These are phyloP conservation scores for Saturnia japonica DNA, from an alignment of 2,888 invertebrate species.

Conservation along the genomic window DNA sequence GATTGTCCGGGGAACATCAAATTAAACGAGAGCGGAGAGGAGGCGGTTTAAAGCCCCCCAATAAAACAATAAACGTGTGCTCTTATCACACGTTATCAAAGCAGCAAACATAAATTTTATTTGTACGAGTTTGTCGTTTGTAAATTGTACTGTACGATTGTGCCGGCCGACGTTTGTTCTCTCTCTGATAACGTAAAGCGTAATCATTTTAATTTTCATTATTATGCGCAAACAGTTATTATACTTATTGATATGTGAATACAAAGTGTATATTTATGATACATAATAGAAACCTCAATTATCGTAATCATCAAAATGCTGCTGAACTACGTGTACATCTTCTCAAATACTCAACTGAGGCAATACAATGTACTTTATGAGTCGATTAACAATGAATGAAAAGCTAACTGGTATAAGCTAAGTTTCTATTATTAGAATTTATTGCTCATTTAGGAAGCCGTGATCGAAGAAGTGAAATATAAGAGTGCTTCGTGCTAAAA, in stretches of 20 bases:
- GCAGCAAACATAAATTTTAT: conserved; percentile 72
- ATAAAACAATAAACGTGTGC: conserved; percentile 76
- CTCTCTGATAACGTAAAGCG: conserved; percentile 53
- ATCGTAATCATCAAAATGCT: not conserved
- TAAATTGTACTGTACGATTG: conserved; percentile 65
- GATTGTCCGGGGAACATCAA: conserved; percentile 45
- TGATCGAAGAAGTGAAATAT: not conserved
- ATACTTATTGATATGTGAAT: conserved; percentile 2
- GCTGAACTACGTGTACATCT: not conserved
- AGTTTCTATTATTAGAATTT: not conserved
- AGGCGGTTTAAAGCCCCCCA: conserved; percentile 52
- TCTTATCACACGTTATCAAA: conserved; percentile 73
- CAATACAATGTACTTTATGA: not conserved
- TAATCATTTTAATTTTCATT: conserved; percentile 20
- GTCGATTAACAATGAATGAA: not conserved
- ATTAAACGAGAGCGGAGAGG: conserved; percentile 42
- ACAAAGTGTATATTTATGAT: conserved; percentile 28
- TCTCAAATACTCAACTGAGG: not conserved
- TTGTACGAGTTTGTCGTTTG: conserved; percentile 60
- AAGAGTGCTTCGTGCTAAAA: no score
- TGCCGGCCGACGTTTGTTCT: conserved; percentile 71
- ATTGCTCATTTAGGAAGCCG: not conserved
- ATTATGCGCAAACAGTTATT: conserved; percentile 36
- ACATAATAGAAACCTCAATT: not conserved
- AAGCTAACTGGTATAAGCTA: no score